Conservation (phyloP, 2,113 vertebrate genomes). For the Pollachius pollachius region DNA sequence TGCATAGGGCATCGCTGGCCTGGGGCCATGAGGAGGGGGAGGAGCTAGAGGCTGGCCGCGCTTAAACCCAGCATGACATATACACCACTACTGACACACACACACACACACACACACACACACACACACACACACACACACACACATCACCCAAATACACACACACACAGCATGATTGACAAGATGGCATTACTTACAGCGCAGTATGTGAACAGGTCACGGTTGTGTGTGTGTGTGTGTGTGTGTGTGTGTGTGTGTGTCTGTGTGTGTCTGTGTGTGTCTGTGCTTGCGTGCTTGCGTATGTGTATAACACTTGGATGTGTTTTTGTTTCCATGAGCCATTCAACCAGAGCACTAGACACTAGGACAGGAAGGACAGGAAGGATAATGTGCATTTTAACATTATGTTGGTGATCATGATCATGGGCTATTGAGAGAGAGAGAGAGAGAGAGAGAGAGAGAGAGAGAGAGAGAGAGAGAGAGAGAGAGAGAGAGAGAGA, state of each 20-base stretch:
- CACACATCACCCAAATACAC: conserved; percentile 33
- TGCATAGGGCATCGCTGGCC: conserved; percentile 54
- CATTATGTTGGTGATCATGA: too few relatives aligned
- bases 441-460: neutral
- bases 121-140: conserved; percentile 1
- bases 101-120: conserved; percentile 2
- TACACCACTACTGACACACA: neutral
- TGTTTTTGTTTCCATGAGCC: too few relatives aligned
- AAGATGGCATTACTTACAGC: conserved; percentile 54
- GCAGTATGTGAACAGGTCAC: conserved; percentile 6
- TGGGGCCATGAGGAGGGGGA: conserved; percentile 14
- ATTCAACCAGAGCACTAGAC: neutral
- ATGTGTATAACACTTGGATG: neutral
- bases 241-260: conserved; percentile 1
- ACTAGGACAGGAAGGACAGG: neutral
- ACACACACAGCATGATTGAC: conserved; percentile 37
- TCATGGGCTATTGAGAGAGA: neutral
- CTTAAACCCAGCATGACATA: conserved; percentile 27
- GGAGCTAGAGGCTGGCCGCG: neutral
- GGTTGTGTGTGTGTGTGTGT: conserved; percentile 4
- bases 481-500: too few relatives aligned
- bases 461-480: too few relatives aligned
- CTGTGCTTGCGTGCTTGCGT: neutral
- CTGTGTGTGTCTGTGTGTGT: neutral
- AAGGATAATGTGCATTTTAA: neutral